These are phyloP conservation scores for Agrilus planipennis DNA, from an alignment of 1,140 invertebrate species.

Conservation along the genomic window DNA sequence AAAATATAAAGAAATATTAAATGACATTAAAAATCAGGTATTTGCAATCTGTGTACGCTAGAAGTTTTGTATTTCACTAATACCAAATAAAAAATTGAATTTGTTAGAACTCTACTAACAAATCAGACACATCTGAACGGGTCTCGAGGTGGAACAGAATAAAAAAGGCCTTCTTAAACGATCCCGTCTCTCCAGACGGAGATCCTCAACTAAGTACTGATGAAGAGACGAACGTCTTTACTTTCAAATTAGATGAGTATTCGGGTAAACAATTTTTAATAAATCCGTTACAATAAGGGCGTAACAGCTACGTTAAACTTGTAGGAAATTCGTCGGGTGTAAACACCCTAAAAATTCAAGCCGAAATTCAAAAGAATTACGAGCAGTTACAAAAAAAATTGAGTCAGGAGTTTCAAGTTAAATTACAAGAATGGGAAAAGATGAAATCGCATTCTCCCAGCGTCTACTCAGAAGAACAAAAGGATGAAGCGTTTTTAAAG, in stretches of 20 bases:
- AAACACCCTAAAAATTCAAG: conserved; percentile 30
- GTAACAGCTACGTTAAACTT: not conserved
- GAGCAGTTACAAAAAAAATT: conserved; percentile 53
- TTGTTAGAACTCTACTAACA: conserved; percentile 3
- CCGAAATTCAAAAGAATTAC: conserved; percentile 47
- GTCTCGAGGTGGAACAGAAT: conserved; percentile 60
- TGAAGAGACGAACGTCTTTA: not conserved
- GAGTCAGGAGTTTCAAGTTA: conserved; percentile 57
- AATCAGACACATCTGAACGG: conserved; percentile 1
- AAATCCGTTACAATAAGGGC: not conserved
- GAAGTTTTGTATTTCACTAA: conserved; percentile 4
- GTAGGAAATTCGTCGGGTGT: not conserved
- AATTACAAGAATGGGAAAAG: conserved; percentile 60
- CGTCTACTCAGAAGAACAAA: conserved; percentile 21
- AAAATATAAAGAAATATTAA: conserved; percentile 21
- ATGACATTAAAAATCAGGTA: conserved; percentile 17
- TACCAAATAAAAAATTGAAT: not conserved
- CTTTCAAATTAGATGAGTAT: not conserved
- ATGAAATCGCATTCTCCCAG: conserved; percentile 28
- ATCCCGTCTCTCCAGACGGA: too few relatives aligned
- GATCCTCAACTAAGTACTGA: conserved; percentile 12
- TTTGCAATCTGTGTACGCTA: conserved; percentile 15
- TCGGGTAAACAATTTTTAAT: conserved; percentile 3
- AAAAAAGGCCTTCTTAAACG: conserved; percentile 57
- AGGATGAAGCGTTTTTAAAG: conserved; percentile 26